Base-by-base conservation (phyloP, 2,797 vertebrate species). In the Sarcophilus harrisii region DNA sequence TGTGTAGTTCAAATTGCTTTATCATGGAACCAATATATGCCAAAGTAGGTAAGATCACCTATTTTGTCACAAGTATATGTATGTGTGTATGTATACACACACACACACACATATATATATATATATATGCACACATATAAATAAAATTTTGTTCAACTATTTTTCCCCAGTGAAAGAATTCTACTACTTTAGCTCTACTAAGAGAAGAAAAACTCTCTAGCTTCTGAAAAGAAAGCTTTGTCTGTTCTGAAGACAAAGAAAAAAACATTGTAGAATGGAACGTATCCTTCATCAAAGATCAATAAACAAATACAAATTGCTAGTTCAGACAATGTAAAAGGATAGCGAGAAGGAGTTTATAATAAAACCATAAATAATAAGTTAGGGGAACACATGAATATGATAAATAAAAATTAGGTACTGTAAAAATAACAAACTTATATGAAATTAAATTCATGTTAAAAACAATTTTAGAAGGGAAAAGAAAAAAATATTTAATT, bases 401-500 rank as follows among this genome's bases (percentile, higher is more conserved):
- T 96, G 91, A 93, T 54, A 96, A 97, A 91, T 95, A 96, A 96
- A 90, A 87, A 87, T 96, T 93, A 45, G 30, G 91, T 92, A 94
- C 96, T 96, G 95, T 62, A 94, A 95, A 97, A 97, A 11, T 1
- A 96, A 94, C 62, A 97, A 54, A 13, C 87, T 90, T 55, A 45
- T 90, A 96, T 54, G 58, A 97, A 97, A 97, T 97, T 93, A 96
- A 96, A 97, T 97, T 97, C 95, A 93, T 95, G 52, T 90, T 28
- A 66, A 87, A 93, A 97, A 52, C 73, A 62, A 92, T 90, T 92
- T 96, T 95, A 95, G 57, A 93, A 91, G 93, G 73, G 55, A 95
- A 95, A 96, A 96, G 95, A 94, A 38, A 94, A 38, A 38, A 49
- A 96, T 58, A 97, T 90, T 95, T 98, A 98, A 98, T 98, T 98